Evolutionary conservation across 2,797 vertebrate species (phyloP).

Genomic region (Philypnodon macrostomus): DNA sequence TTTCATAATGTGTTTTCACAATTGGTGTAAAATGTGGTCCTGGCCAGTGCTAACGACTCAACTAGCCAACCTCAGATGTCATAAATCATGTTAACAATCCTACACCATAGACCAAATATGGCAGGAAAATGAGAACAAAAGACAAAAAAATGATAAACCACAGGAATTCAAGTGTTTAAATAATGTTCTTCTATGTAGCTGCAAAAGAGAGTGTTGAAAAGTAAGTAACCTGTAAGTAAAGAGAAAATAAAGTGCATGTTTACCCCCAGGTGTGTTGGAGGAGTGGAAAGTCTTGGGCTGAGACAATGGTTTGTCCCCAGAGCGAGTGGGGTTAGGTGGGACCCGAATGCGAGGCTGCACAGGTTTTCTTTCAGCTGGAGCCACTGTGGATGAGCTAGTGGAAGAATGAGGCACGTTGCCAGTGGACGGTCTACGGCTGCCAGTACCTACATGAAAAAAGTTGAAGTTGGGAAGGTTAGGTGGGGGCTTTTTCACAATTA

Average conservation of each 20-base stretch:
- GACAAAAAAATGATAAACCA: constrained; percentile 8
- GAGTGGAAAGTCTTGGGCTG: constrained; percentile 56
- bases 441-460: constrained; percentile 66
- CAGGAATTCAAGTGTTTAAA: constrained; percentile 23
- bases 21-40: constrained; percentile 56
- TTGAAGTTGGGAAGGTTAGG: constrained; percentile 40
- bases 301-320: constrained; percentile 43
- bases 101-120: constrained; percentile 32
- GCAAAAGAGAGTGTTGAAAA: constrained; percentile 31
- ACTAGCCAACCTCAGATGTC: constrained; percentile 26
- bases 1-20: constrained; percentile 47
- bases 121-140: constrained; percentile 21
- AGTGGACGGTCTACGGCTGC: constrained; percentile 33
- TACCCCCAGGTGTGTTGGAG: constrained; percentile 68
- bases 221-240: constrained; percentile 27
- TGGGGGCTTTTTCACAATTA: constrained; percentile 21
- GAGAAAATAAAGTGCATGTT: constrained; percentile 38
- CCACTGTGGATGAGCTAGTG: constrained; percentile 50
- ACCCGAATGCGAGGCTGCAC: constrained; percentile 31
- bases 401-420: constrained; percentile 53
- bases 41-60: constrained; percentile 44
- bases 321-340: constrained; percentile 43
- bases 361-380: constrained; percentile 50
- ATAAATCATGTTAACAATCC: constrained; percentile 62
- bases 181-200: constrained; percentile 25